Base-by-base conservation (phyloP, 2,888 invertebrate species). In the Hirudinaria manillensis region DNA sequence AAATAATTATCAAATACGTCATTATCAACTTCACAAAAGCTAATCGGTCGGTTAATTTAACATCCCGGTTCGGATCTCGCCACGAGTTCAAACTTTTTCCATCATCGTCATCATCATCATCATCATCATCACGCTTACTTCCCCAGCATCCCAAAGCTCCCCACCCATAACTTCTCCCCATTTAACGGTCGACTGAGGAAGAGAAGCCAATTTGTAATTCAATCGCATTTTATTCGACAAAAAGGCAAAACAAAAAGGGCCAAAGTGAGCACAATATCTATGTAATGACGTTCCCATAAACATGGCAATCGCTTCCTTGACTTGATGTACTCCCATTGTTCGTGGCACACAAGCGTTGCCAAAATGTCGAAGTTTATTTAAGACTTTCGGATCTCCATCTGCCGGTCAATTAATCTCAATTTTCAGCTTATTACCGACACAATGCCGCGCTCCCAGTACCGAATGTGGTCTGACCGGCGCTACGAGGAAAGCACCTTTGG, bases 301-400 rank as follows among this genome's bases (percentile, higher is more conserved):
- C 61, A 61, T 61, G 61, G 61, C 61, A 61, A 61, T 61, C 61
- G 61, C 29, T 61, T 61, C 61, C 61, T 61, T 61, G 61, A 29
- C 61, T 61, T 61, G 61, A 61, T 61, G 61, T 61, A 61, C 61
- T 61, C 61, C 61, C 61, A 61, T 61, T 61, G 61, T 61, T 19
- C 61, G 24, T 61, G 61, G 61, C 61, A 61, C 19, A 61, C 61
- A 29, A 16, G 61, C 61, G 61, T 61, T 61, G 61, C 61, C 61
- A 61, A 61, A 61, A 61, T 29, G 61, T 61, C 61, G 61, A 61
- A 61, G 61, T n/a, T 61, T 61, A 29, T 61, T 61, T 61, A 61
- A 61, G 61, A 61, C 61, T 61, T 61, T 61, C 61, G 61, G 61
- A 61, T 61, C 61, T 61, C 24, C 61, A 4, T 61, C 6, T n/a